Evolutionary conservation across 2,113 vertebrate genomes (phyloP), one percentile per base, ranked within the genome.

Genomic region (Tachysurus vachellii): DNA sequence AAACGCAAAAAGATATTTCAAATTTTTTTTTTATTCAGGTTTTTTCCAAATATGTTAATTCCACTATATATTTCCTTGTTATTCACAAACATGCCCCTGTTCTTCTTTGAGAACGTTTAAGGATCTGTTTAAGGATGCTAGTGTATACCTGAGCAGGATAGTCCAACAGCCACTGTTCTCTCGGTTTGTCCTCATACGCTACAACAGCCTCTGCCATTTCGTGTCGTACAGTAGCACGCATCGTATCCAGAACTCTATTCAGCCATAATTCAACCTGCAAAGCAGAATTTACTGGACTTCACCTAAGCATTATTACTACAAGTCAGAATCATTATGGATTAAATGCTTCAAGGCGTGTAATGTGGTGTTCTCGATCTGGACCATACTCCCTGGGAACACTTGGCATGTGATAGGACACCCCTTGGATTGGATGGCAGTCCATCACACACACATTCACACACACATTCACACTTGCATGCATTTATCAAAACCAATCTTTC

Each of bases 141-240:
- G 79, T 80, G 31, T 42, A 21, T 95, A 97, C 97, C 96, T 97
- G 97, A 86, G 97, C 97, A 53, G 97, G 96, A 70, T 96, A 97
- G 89, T 97, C 96, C 73, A 97, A 96, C 54, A 97, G 95, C 97
- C 97, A 99, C 90, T 98, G 98, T 5, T 99, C 97, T 84, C 98
- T 95, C 0, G 96, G 95, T 88, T 98, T 99, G 77, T 99, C 97
- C 87, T 99, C 97, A 0, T 97, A 99, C 0, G 96, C 93, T 0
- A n/a, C 80, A 10, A 99, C 95, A 0, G 95, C 97, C 85, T 96
- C 95, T 0, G 94, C 94, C 97, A 99, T 96, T 92, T 96, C 93
- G 0, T 96, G 94, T 50, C 97, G 95, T 53, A 99, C 95, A 0
- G 98, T 97, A 68, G 95, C 93, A 66, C 95, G 96, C 98, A 99